phyloP scores from a whole-genome alignment of 2,113 vertebrate genomes.

The Pipra filicauda region DNA sequence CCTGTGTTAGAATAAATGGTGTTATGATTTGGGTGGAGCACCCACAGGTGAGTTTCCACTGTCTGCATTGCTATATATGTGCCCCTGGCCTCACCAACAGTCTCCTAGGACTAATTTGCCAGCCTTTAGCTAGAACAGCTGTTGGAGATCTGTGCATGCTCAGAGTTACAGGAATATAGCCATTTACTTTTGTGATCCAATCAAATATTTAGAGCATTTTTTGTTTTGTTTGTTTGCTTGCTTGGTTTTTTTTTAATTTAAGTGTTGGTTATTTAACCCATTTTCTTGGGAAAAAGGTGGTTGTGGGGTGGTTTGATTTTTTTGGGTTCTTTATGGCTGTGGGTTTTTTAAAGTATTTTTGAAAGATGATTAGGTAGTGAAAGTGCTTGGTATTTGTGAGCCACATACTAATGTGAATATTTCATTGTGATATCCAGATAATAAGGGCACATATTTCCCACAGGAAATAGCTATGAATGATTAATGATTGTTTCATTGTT shows the following conservation, averaged over 20 bases:
- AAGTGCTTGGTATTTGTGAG: conserved; percentile 7
- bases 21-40: background rate
- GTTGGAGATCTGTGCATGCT: background rate
- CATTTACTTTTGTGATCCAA: background rate
- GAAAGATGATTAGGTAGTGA: background rate
- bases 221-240: background rate
- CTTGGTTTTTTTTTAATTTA: background rate
- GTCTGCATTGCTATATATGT: background rate
- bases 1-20: background rate
- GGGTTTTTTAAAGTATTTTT: background rate
- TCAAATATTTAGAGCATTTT: background rate
- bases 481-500: conserved; percentile 73
- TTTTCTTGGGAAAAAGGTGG: background rate
- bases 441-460: conserved; percentile 64
- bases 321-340: background rate
- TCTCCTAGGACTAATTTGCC: background rate
- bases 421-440: conserved; percentile 42
- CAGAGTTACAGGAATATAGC: background rate
- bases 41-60: conserved; percentile 15
- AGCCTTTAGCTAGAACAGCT: background rate
- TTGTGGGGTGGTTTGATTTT: background rate
- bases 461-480: conserved; percentile 73
- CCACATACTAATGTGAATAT: conserved; percentile 25
- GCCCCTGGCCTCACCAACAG: background rate
- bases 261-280: background rate